phyloP scores from a whole-genome alignment of 1,140 invertebrate genomes.

The Helicoverpa armigera region DNA sequence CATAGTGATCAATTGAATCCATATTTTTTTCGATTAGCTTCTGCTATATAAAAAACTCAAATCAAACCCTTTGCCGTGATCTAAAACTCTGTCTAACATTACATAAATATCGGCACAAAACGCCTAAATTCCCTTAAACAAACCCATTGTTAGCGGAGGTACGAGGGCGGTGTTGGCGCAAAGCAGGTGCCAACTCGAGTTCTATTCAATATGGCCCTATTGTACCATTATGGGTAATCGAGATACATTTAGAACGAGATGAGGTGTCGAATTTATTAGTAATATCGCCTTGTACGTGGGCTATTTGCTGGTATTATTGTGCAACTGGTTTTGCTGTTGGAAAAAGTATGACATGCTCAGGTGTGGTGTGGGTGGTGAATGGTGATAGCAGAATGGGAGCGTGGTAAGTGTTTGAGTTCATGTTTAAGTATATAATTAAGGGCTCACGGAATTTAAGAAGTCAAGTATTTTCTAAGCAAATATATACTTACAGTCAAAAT shows the following conservation, averaged over 20 bases:
- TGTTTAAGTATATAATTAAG: neutral
- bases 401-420: neutral
- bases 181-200: constrained; percentile 66
- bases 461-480: no score
- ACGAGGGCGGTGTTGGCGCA: constrained; percentile 54
- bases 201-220: constrained; percentile 68
- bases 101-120: constrained; percentile 9
- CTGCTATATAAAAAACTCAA: no score
- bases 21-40: no score
- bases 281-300: constrained; percentile 52
- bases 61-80: neutral
- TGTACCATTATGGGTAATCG: constrained; percentile 74
- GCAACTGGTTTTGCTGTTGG: neutral
- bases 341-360: constrained; percentile 22
- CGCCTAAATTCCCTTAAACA: constrained; percentile 40
- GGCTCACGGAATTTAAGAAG: no score
- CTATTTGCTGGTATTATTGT: constrained; percentile 38
- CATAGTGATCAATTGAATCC: no score
- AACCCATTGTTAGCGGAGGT: constrained; percentile 47
- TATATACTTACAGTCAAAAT: no score
- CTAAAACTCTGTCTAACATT: neutral
- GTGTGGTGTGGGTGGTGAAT: neutral
- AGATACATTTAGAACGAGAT: constrained; percentile 66
- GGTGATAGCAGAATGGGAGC: neutral
- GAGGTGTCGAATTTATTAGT: constrained; percentile 70